These are phyloP conservation scores for Pipra filicauda DNA, from an alignment of 2,113 vertebrate species.

Conservation along the genomic window DNA sequence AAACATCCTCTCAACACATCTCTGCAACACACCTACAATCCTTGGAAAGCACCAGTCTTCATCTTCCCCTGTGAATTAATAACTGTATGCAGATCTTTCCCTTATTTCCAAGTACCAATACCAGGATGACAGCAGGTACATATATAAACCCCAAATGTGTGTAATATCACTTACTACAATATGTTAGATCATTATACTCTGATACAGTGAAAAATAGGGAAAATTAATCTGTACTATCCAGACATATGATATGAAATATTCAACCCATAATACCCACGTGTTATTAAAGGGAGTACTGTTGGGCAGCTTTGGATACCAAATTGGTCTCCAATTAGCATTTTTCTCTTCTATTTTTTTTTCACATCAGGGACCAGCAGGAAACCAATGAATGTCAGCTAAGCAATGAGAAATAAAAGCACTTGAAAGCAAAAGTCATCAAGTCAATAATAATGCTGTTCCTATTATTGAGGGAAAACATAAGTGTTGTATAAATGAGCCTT, in stretches of 20 bases:
- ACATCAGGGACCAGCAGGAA: constrained; percentile 16
- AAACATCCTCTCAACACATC: not conserved
- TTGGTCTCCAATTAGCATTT: constrained; percentile 23
- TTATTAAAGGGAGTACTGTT: not conserved
- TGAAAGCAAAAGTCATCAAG: constrained; percentile 41
- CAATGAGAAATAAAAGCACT: constrained; percentile 44
- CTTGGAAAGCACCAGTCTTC: not conserved
- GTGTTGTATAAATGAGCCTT: constrained; percentile 26
- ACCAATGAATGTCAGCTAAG: constrained; percentile 23
- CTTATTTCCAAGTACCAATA: not conserved
- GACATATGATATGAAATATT: not conserved
- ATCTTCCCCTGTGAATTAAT: not conserved
- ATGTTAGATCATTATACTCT: not conserved
- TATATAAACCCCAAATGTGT: not conserved
- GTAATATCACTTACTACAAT: not conserved
- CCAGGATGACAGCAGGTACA: not conserved
- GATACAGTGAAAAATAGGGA: not conserved
- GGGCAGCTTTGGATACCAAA: not conserved
- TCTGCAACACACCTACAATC: not conserved
- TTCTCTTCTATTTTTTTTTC: not conserved
- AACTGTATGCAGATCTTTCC: not conserved
- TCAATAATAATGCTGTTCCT: constrained; percentile 30
- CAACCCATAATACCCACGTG: not conserved
- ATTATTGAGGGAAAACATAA: constrained; percentile 33
- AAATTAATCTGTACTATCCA: not conserved